These are phyloP conservation scores for Teinopalpus imperialis DNA, from an alignment of 2,888 invertebrate species.

Conservation along the genomic window DNA sequence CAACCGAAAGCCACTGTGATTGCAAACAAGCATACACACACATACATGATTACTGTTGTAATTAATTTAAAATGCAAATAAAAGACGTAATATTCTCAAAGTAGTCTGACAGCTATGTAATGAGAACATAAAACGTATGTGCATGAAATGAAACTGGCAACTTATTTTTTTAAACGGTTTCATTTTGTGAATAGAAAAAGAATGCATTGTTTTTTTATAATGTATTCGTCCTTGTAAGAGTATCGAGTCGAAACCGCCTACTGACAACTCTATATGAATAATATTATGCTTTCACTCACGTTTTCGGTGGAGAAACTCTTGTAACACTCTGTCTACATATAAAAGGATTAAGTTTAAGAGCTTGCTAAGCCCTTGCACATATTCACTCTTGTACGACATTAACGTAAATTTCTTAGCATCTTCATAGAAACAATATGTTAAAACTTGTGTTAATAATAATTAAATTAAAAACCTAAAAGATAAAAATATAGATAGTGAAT, in stretches of 20 bases:
- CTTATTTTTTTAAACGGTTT: neutral
- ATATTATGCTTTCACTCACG: slow-evolving; percentile 27
- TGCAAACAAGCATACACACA: neutral
- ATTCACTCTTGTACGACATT: too few relatives aligned
- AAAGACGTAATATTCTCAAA: slow-evolving; percentile 6
- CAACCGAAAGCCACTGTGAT: neutral
- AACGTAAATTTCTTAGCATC: too few relatives aligned
- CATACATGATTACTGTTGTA: slow-evolving; percentile 1
- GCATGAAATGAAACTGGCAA: neutral
- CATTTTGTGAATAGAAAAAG: neutral
- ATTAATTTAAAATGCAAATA: slow-evolving; percentile 11
- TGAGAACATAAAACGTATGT: slow-evolving; percentile 14
- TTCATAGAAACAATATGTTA: too few relatives aligned
- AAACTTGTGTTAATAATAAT: too few relatives aligned
- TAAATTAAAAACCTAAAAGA: too few relatives aligned
- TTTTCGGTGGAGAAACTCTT: slow-evolving; percentile 23
- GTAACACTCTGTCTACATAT: slow-evolving; percentile 3
- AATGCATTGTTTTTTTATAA: slow-evolving; percentile 4
- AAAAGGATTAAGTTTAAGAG: slow-evolving; percentile 1
- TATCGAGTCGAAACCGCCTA: slow-evolving; percentile 4
- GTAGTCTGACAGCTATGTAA: slow-evolving; percentile 10
- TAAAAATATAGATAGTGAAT: too few relatives aligned
- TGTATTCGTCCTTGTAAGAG: slow-evolving; percentile 9
- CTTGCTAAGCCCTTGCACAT: too few relatives aligned
- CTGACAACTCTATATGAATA: slow-evolving; percentile 14